Base-by-base conservation (phyloP, 2,113 vertebrate species). In the Taurulus bubalis region DNA sequence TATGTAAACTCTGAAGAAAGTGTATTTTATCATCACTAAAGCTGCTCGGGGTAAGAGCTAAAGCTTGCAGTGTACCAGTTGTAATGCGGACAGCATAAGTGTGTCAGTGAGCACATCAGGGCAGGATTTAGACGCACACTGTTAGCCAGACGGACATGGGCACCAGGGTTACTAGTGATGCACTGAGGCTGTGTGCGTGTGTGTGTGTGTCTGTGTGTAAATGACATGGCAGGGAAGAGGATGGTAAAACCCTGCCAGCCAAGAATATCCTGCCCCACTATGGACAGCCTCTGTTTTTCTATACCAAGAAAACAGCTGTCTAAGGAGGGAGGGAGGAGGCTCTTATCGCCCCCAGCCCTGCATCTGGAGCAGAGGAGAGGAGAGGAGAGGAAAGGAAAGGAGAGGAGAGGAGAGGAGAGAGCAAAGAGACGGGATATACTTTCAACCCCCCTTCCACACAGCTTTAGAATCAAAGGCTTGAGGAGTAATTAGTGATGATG, bases 401-500 rank as follows among this genome's bases (percentile, higher is more conserved):
- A 70, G 34, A 8, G 2, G 8, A 26, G 53, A 65, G 16, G 65
- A 60, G 45, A 55, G n/a, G 49, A 55, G 70, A 68, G 67, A 84
- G 81, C 32, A 55, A 71, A 59, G 38, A 60, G 75, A 85, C 40
- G 66, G 58, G 58, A 32, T 53, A 63, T 69, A 68, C 62, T 76
- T 71, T 87, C 73, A 76, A 38, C 75, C 64, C 56, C 40, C 51
- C 6, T 24, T 79, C 73, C 34, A 83, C 8, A 15, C 79, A 88
- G 90, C 90, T 90, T 89, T 89, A 75, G 75, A 92, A 83, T 93
- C 87, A 92, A 90, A 92, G 85, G 90, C 84, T 80, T 87, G 89
- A 90, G 78, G 85, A 85, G 85, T 88, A 90, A 92, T 93, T 92
- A 89, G 87, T 69, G 83, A 84, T 71, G 83, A 88, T 83, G 80